These are phyloP conservation scores for Schrankia costaestrigalis DNA, from an alignment of 2,888 invertebrate genomes.

Conservation along the genomic window DNA sequence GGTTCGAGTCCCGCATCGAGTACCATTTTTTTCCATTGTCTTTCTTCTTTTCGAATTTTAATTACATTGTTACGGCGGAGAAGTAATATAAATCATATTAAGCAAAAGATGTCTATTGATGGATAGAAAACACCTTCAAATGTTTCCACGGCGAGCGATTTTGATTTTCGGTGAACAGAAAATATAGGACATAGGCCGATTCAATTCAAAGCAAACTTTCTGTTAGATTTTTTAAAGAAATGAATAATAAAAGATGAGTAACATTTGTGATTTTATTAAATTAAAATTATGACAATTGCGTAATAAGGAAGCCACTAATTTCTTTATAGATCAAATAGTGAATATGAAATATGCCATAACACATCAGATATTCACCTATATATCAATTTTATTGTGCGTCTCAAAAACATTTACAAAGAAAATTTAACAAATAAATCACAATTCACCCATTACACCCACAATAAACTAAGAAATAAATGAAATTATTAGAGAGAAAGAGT, in stretches of 20 bases:
- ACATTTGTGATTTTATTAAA: background rate
- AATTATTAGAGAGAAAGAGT: constrained; percentile 51
- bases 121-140: too few species aligned
- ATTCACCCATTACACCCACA: constrained; percentile 41
- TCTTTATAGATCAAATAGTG: constrained; percentile 10
- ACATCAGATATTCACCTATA: constrained; percentile 26
- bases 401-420: constrained; percentile 39
- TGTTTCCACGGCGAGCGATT: too few species aligned
- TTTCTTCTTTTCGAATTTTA: too few species aligned
- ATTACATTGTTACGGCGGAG: too few species aligned
- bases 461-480: constrained; percentile 49
- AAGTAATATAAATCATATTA: too few species aligned
- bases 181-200: too few species aligned
- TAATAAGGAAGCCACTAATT: constrained; percentile 1
- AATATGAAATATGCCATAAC: constrained; percentile 12
- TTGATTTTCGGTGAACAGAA: too few species aligned
- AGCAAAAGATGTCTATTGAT: too few species aligned
- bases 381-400: constrained; percentile 30
- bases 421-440: constrained; percentile 49
- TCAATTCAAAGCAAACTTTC: too few species aligned
- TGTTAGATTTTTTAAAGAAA: too few species aligned
- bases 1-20: too few species aligned
- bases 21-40: too few species aligned
- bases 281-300: background rate
- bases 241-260: background rate